Base-by-base conservation (phyloP, 1,140 invertebrate genomes). In the Bicyclus anynana region DNA sequence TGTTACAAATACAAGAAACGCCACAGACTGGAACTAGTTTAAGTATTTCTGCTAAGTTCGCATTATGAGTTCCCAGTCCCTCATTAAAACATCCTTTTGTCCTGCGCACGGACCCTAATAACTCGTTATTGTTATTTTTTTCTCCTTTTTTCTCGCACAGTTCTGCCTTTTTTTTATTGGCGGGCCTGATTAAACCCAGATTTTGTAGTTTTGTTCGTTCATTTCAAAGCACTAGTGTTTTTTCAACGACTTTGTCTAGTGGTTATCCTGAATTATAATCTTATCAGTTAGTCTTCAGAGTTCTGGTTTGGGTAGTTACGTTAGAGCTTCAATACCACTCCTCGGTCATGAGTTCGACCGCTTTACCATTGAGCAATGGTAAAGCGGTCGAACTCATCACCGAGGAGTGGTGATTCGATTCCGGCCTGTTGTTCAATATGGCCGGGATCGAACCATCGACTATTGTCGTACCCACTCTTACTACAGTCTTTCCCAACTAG, bases 51-150 rank as follows among this genome's bases (percentile, higher is more conserved):
- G 37, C 37, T 40, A 40, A 40, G 37, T 14, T 14, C 37, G 37
- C 37, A 40, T 40, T 40, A 40, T 16, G 37, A 40, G 37, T 40
- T 40, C 37, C 49, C 29, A 51, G 49, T 37, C 29, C 33, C 49
- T 51, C 49, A 51, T 51, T 13, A 37, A 51, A 51, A 37, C 49
- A 35, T 33, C 49, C 35, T 51, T 51, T 51, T 51, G 35, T 51
- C 49, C 49, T 51, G 49, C 23, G 29, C 47, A 29, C 33, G 33
- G 26, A 26, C 29, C 29, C 35, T 51, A 51, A 51, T 51, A 51
- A 35, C 35, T 17, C 29, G 33, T 51, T 37, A 51, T 51, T 51
- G 49, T 51, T 14, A 17, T 40, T 40, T 51, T 40, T 40, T 37
- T 21, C 16, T n/a, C 49, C 14, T 21, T 51, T 17, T 21, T 35